Percentiles rank a stretch among this genome's conserved stretches.
Evolutionary conservation across 2,113 vertebrate species (phyloP).

Genomic region (Limanda limanda): DNA sequence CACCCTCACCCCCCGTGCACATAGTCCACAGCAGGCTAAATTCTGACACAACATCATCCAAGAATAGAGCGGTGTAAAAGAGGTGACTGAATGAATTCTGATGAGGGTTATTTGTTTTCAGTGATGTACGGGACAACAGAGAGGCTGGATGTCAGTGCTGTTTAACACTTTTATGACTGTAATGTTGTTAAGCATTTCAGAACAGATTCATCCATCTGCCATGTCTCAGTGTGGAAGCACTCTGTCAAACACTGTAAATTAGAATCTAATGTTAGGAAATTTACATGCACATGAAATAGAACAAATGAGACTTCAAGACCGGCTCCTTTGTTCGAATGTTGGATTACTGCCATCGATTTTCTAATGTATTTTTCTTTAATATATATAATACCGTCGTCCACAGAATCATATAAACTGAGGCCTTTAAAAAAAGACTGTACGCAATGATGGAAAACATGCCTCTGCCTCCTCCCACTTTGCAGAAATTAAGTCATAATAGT

Average conservation of each 20-base stretch:
- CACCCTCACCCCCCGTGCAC: constrained; percentile 21
- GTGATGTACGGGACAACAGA: constrained; percentile 71
- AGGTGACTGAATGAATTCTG: constrained; percentile 74
- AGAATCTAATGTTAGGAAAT: constrained; percentile 44
- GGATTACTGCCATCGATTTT: neutral
- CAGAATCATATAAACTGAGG: too few species aligned
- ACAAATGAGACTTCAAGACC: constrained; percentile 35
- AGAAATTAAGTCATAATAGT: too few species aligned
- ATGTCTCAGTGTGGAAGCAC: constrained; percentile 45
- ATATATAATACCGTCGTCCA: too few species aligned
- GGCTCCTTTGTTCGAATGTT: constrained; percentile 15
- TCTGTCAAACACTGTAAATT: constrained; percentile 64
- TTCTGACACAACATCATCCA: constrained; percentile 68
- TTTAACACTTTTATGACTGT: constrained; percentile 75
- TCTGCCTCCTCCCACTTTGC: too few species aligned
- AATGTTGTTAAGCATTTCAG: constrained; percentile 70
- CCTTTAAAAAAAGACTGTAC: too few species aligned
- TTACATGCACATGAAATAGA: constrained; percentile 26
- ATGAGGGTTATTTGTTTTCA: constrained; percentile 79
- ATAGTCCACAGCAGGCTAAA: constrained; percentile 42
- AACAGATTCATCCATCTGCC: constrained; percentile 71
- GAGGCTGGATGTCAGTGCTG: constrained; percentile 66
- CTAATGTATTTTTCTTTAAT: neutral
- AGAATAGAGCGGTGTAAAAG: constrained; percentile 59
- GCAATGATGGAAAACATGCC: too few species aligned